Evolutionary conservation across 2,797 vertebrate genomes (phyloP), one percentile per base, ranked within the genome.

Genomic region (Scomberomorus guttatus): DNA sequence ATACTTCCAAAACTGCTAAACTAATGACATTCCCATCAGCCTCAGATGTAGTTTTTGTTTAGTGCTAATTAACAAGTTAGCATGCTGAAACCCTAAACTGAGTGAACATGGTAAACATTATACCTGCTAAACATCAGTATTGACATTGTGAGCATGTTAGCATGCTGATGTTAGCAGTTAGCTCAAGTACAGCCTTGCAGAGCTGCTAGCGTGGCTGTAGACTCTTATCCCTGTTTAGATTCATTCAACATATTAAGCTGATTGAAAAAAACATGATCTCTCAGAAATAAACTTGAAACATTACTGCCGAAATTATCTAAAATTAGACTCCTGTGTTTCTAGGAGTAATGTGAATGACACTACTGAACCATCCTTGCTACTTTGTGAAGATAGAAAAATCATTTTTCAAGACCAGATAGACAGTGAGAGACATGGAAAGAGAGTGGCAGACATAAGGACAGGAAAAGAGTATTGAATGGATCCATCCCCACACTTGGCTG

Each of bases 341-440:
- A 24, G 32, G 11, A 32, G 14, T 29, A 18, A 15, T 22, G 29
- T 56, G 8, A 60, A 52, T 65, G 44, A 3, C 3, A 1, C 10
- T 24, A 17, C 1, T 79, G 20, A 79, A 29, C n/a, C 32, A 39
- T 37, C 57, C 15, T 60, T n/a, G 37, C 48, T 24, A 46, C 32
- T 66, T 54, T 51, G 27, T 46, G 12, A 32, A 50, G n/a, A 62
- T 37, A 42, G 25, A 58, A 57, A 48, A 22, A 52, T 29, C 32
- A 54, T 29, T 59, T 32, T 58, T 63, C 9, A 66, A 42, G 11
- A 52, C 20, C 25, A 72, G 44, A 75, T 52, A 57, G 61, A 71
- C 29, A 50, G n/a, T 17, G 32, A 70, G 27, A 79, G 51, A 75
- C 52, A 48, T 10, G 52, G 57, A 71, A 12, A 78, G 14, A 54